Base-by-base conservation (phyloP, 1,140 invertebrate species). In the Drosophila kurseongensis region DNA sequence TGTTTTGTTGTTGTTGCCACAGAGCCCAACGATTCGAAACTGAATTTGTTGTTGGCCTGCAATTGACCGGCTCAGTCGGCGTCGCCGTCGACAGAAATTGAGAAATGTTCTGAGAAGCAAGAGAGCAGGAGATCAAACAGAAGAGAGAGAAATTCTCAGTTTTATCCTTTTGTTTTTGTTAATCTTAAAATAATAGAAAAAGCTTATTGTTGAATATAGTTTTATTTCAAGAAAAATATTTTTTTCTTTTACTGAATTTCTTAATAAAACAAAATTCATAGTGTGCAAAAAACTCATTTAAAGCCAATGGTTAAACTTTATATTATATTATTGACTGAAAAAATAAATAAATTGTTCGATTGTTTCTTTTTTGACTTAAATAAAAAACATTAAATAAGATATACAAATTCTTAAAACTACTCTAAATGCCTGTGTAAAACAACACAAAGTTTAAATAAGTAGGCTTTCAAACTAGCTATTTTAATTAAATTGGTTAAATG, bases 11-110 rank as follows among this genome's bases (percentile, higher is more conserved):
- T 38, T 65, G 60, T 71, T 71, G 50, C 41, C 38, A 23, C 35
- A 48, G 35, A 52, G 52, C 50, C 45, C 48, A 65, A 51, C 50
- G 63, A 77, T 69, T 69, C 63, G 73, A 69, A 77, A 77, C 57
- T 77, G 57, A 77, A 66, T 62, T 77, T 77, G 73, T 77, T 77
- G 73, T 75, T 74, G 73, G 60, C 69, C 68, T 63, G 56, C 63
- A 60, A 36, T 52, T 52, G 50, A 40, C 73, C 42, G 62, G 38
- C 62, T 54, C 74, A 27, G 75, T 52, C 54, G 29, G 4, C 54
- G 71, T 16, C 45, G 40, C 52, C 6, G 57, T 29, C 51, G n/a
- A 5, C 29, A 32, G 29, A 32, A 32, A 32, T 32, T 8, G 29
- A 32, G 29, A 32, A 32, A 32, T 7, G 29, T 77, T 77, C 75